Evolutionary conservation across 2,113 vertebrate genomes (phyloP).

Genomic region (Cairina moschata): DNA sequence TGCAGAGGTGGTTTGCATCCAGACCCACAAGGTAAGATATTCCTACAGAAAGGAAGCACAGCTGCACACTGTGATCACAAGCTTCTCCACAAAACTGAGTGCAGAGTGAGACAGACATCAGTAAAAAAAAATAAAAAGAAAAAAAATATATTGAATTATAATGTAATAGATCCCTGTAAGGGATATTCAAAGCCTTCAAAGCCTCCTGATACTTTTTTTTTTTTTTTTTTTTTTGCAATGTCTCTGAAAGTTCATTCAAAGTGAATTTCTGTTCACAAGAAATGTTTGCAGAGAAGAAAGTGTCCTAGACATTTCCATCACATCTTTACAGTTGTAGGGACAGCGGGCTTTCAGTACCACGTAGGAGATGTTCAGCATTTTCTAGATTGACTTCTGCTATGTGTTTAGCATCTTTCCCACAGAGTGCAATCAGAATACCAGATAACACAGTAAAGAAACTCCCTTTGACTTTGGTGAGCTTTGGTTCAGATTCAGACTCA

Average conservation of each 20-base stretch:
- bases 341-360: background rate
- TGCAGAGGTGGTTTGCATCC: background rate
- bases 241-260: background rate
- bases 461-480: background rate
- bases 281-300: background rate
- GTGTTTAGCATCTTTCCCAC: background rate
- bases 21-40: background rate
- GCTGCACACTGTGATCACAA: background rate
- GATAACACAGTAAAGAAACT: background rate
- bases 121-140: background rate
- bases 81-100: background rate
- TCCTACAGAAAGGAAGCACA: background rate
- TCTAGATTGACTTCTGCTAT: background rate
- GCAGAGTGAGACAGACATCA: fast-evolving
- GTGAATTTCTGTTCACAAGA: background rate
- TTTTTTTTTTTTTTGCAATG: background rate
- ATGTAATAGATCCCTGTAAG: background rate
- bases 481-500: background rate
- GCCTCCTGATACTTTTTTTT: background rate
- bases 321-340: background rate
- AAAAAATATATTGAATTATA: background rate
- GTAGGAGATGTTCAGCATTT: background rate
- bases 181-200: background rate
- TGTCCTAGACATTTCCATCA: background rate
- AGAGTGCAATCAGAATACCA: fast-evolving